These are phyloP conservation scores for Drosophila meridionalis DNA, from an alignment of 2,888 invertebrate genomes.

Conservation along the genomic window DNA sequence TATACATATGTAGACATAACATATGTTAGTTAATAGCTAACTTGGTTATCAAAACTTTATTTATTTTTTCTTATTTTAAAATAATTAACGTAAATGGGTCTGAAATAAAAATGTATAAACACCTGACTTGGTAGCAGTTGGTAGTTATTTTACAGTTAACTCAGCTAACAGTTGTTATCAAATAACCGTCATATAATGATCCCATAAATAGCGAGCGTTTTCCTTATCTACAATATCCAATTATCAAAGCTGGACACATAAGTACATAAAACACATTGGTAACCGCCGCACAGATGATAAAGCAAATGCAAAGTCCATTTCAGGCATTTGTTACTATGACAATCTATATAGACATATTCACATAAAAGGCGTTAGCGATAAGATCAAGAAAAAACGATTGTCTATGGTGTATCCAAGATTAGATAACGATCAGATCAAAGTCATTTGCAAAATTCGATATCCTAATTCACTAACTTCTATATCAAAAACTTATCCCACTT, in stretches of 20 bases:
- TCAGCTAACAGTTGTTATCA: conserved; percentile 28
- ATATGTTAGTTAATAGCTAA: background rate
- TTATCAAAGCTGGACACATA: conserved; percentile 39
- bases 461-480: background rate
- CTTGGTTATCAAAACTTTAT: no score
- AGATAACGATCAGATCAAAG: background rate
- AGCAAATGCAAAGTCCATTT: conserved; percentile 40
- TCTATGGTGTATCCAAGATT: background rate
- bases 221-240: conserved; percentile 53
- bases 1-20: background rate
- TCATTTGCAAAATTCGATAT: background rate
- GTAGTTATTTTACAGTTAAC: background rate
- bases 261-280: conserved; percentile 18
- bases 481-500: background rate
- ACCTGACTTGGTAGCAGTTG: background rate
- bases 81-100: background rate
- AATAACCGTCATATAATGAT: conserved; percentile 17
- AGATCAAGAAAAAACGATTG: background rate
- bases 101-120: background rate
- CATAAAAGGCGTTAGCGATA: background rate
- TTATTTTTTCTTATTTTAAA: background rate
- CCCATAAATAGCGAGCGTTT: conserved; percentile 28
- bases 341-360: background rate
- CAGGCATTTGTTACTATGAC: conserved; percentile 2
- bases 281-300: conserved; percentile 28